Percentiles rank a stretch among this genome's conserved stretches.
These are phyloP conservation scores for Girardinus metallicus DNA, from an alignment of 2,797 vertebrate species.

Conservation along the genomic window DNA sequence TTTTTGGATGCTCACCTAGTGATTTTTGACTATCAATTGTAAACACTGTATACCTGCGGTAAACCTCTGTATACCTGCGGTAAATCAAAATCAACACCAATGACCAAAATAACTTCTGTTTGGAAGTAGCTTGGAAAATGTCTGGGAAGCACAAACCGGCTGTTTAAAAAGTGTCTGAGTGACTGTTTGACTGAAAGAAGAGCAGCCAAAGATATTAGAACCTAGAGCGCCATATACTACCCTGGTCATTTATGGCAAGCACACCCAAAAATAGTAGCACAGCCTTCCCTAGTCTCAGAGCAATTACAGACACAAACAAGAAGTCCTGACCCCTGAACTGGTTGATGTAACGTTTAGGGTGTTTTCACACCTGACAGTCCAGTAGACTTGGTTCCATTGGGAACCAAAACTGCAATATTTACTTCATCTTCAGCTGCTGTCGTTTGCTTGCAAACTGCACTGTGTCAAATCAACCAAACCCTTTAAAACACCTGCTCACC, in stretches of 20 bases:
- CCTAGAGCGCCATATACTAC: background rate
- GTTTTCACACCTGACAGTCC: no score
- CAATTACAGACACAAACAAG: background rate
- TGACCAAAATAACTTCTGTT: conserved; percentile 69
- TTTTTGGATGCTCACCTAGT: conserved; percentile 3
- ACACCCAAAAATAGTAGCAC: background rate
- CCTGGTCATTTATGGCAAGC: background rate
- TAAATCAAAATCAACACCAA: conserved; percentile 66
- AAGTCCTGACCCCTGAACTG: background rate
- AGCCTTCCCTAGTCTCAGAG: background rate
- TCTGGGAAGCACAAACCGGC: conserved; percentile 36
- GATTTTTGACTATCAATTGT: conserved; percentile 21
- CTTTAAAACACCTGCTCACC: no score
- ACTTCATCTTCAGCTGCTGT: no score
- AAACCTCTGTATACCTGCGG: conserved; percentile 51
- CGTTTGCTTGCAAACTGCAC: no score
- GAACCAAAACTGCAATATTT: no score
- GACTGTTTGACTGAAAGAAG: background rate
- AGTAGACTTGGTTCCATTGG: no score
- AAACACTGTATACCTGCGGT: conserved; percentile 51
- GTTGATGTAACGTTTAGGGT: background rate
- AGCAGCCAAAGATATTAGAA: background rate
- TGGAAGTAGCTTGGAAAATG: conserved; percentile 57
- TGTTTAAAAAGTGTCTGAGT: conserved; percentile 36
- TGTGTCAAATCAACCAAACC: no score